Percentiles rank a stretch among this genome's conserved stretches.
These are phyloP conservation scores for Halcyon malimbica DNA, from an alignment of 2,113 vertebrate species.

Conservation along the genomic window DNA sequence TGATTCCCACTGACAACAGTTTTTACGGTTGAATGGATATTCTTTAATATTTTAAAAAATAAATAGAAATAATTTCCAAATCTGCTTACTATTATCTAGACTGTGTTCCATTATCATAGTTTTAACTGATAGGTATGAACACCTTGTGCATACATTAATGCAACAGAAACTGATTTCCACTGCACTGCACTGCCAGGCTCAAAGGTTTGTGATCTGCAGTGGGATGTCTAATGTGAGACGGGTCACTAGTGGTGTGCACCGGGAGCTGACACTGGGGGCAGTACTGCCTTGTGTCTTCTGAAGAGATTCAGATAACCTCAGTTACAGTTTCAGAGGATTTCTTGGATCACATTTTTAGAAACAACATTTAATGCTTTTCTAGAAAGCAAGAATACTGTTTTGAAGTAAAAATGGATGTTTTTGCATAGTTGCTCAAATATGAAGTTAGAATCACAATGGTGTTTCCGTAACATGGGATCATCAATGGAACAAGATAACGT, in stretches of 20 bases:
- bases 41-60: not conserved
- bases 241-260: not conserved
- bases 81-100: not conserved
- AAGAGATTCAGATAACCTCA: not conserved
- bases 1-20: not conserved
- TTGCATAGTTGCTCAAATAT: not conserved
- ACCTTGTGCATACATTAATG: not conserved
- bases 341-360: not conserved
- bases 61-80: not conserved
- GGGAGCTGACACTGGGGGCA: not conserved
- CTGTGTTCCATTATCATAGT: not conserved
- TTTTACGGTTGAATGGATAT: not conserved
- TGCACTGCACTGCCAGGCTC: not conserved
- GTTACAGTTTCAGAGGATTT: not conserved
- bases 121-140: not conserved
- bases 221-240: accelerated
- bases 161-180: not conserved
- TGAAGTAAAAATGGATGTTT: not conserved
- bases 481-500: not conserved
- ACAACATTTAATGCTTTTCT: not conserved
- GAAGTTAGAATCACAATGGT: not conserved
- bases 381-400: not conserved
- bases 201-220: not conserved
- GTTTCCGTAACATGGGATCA: not conserved
- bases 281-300: not conserved